Evolutionary conservation across 2,888 invertebrate species (phyloP).

Genomic region (Cataglyphis altisquamis): DNA sequence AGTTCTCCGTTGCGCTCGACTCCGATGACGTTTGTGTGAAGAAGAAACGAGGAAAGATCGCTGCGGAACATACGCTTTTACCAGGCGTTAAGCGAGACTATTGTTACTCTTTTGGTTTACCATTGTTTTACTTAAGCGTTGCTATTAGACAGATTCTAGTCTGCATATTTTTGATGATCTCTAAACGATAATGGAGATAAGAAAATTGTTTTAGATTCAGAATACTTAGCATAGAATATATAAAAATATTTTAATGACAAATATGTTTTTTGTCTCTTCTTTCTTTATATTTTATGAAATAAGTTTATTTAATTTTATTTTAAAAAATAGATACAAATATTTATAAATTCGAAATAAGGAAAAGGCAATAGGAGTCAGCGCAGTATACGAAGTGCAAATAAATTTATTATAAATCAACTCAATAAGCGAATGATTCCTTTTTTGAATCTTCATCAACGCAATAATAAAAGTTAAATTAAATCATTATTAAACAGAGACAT

Average conservation of each 20-base stretch:
- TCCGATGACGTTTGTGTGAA: constrained; percentile 28
- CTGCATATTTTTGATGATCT: background rate
- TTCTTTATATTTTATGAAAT: background rate
- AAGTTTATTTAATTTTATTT: background rate
- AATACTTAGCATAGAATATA: no score
- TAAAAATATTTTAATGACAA: background rate
- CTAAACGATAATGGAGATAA: background rate
- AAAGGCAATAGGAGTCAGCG: no score
- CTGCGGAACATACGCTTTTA: background rate
- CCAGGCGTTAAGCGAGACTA: background rate
- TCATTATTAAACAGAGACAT: no score
- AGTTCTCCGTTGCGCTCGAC: constrained; percentile 46
- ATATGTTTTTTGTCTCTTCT: background rate
- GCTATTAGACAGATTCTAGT: background rate
- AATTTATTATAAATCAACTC: no score
- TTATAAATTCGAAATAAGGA: no score
- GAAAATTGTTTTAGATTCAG: no score
- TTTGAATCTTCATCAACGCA: no score
- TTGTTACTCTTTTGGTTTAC: background rate
- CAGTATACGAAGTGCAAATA: no score
- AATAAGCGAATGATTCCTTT: no score
- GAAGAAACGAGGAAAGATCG: constrained; percentile 3
- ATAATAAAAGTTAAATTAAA: no score
- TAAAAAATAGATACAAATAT: background rate
- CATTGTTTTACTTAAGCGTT: background rate